Evolutionary conservation across 2,888 invertebrate species (phyloP), one percentile per base, ranked within the genome.

Genomic region (Macropis europaea): DNA sequence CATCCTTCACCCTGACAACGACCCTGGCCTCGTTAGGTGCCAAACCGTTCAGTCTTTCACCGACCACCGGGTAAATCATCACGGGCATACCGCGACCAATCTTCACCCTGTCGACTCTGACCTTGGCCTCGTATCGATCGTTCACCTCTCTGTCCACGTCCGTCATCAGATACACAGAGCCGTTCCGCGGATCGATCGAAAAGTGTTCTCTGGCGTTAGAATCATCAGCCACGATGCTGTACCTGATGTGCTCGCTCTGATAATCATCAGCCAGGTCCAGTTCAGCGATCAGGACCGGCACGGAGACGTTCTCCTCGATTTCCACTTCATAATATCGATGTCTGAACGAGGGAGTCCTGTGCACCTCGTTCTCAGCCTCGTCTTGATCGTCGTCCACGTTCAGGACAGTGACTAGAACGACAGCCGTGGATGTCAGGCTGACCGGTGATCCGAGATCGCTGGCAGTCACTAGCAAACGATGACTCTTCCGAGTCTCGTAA

Each of bases 381-480:
- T 92, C 92, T 82, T 93, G 93, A 0, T 93, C 93, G 83, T 94
- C 94, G 1, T 93, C 92, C 6, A 94, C 91, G 86, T 95, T 93
- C 61, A 94, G 92, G 0, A 96, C 92, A 43, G 92, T 93, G 4
- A 96, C 91, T 53, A 94, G 90, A 7, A 96, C 90, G 34, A 95
- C 87, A 1, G 97, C 96, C 0, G 95, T 95, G 0, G 96, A 94
- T 66, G 95, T 96, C 2, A 95, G 90, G 81, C 96, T 95, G 1
- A 81, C 13, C 0, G 97, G 97, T 36, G 94, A 95, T 0, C 97
- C 97, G 57, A 97, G 91, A 90, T 97, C 97, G 0, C 96, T 95
- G 0, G 96, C 97, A 1, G 96, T 92, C 0, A 97, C 93, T 0
- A 96, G 95, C 0, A 97, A 91, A 85, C 96, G 96, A 84, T 96